Evolutionary conservation across 1,140 invertebrate species (phyloP).

Genomic region (Bombus confusus): DNA sequence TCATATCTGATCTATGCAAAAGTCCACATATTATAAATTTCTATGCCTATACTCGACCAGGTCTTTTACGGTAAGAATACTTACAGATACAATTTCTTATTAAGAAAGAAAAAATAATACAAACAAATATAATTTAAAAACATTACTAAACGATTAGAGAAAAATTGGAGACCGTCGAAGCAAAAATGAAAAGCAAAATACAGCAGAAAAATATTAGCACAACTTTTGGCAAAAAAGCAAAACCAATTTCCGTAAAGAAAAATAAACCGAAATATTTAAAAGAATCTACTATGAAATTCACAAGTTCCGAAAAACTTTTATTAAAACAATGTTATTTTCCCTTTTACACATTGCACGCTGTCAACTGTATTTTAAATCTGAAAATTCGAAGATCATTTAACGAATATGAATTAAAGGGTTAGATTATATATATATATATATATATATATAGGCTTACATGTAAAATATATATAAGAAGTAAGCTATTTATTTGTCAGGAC

Average conservation of each 20-base stretch:
- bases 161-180: background rate
- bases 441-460: background rate
- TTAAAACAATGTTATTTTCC: conserved; percentile 11
- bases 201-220: background rate
- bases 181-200: background rate
- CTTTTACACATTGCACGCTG: background rate
- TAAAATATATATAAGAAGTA: background rate
- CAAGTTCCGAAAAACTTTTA: background rate
- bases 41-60: conserved; percentile 32
- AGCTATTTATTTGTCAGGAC: conserved; percentile 2
- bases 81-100: background rate
- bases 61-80: conserved; percentile 30
- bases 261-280: background rate
- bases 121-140: background rate
- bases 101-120: background rate
- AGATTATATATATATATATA: background rate
- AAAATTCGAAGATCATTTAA: background rate
- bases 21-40: conserved; percentile 25
- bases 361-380: conserved; percentile 29
- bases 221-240: background rate
- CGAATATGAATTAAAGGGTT: conserved; percentile 29
- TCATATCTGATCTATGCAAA: conserved; percentile 35
- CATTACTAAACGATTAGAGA: conserved; percentile 6
- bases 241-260: background rate
- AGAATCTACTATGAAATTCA: background rate